A percentile compares a stretch with the other conserved stretches of the same genome.
These are phyloP conservation scores for Metridium senile DNA, from an alignment of 92 coral and sea anemone genomes.

Conservation along the genomic window DNA sequence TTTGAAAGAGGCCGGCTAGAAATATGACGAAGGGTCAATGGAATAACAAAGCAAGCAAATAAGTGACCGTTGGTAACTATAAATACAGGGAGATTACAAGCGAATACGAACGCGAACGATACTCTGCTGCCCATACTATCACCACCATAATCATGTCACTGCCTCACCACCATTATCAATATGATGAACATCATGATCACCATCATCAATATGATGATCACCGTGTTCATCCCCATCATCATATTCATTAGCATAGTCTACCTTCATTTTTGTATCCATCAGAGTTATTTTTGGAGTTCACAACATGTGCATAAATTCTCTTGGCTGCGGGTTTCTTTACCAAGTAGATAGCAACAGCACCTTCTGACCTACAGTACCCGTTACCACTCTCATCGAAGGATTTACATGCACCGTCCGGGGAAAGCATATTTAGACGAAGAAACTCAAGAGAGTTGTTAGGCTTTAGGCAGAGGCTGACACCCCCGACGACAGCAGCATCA, in stretches of 20 bases:
- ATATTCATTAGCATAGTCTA: background rate
- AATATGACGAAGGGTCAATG: too few relatives aligned
- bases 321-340: constrained; percentile 70
- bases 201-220: too few relatives aligned
- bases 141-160: too few relatives aligned
- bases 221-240: background rate
- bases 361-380: constrained; percentile 88
- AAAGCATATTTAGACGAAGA: constrained; percentile 73
- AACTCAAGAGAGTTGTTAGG: constrained; percentile 84
- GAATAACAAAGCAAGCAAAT: too few relatives aligned
- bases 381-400: constrained; percentile 88
- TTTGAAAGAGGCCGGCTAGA: too few relatives aligned
- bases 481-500: constrained; percentile 88
- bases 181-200: too few relatives aligned
- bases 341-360: constrained; percentile 72
- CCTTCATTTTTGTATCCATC: constrained; percentile 88
- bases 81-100: too few relatives aligned
- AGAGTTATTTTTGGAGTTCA: constrained; percentile 68
- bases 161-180: too few relatives aligned
- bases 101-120: too few relatives aligned
- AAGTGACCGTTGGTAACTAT: too few relatives aligned
- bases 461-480: constrained; percentile 76
- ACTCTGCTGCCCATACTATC: too few relatives aligned
- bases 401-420: constrained; percentile 88
- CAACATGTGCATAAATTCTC: constrained; percentile 83